phyloP scores from a whole-genome alignment of 2,113 vertebrate species.

The Phrynosoma blainvillii region DNA sequence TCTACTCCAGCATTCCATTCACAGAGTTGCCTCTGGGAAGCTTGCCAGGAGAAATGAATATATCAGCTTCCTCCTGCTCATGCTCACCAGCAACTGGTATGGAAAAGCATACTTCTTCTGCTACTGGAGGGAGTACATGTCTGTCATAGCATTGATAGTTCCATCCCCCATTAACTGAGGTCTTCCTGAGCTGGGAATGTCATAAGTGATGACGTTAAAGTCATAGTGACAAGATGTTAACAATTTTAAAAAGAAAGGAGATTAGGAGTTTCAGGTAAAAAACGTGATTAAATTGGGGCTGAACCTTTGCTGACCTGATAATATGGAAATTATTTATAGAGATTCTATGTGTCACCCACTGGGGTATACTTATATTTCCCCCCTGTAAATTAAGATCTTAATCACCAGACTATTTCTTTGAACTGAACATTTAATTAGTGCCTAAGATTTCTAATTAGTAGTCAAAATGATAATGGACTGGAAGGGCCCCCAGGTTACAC shows the following conservation, averaged over 20 bases:
- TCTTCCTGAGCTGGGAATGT: neutral
- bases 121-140: neutral
- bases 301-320: neutral
- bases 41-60: neutral
- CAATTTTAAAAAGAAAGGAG: neutral
- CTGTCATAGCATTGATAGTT: neutral
- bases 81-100: neutral
- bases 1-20: neutral
- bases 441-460: neutral
- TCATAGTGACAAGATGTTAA: neutral
- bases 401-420: neutral
- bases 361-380: neutral
- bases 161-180: neutral
- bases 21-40: neutral
- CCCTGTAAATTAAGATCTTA: neutral
- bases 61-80: neutral
- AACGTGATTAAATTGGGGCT: neutral
- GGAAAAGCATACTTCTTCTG: neutral
- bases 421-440: constrained; percentile 12
- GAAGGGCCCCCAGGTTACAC: constrained; percentile 6
- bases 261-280: neutral
- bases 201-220: neutral
- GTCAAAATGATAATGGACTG: constrained; percentile 24
- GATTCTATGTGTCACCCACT: neutral
- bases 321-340: constrained; percentile 2